These are phyloP conservation scores for Actinia equina DNA, from an alignment of 64 coral and sea anemone species.

Conservation along the genomic window DNA sequence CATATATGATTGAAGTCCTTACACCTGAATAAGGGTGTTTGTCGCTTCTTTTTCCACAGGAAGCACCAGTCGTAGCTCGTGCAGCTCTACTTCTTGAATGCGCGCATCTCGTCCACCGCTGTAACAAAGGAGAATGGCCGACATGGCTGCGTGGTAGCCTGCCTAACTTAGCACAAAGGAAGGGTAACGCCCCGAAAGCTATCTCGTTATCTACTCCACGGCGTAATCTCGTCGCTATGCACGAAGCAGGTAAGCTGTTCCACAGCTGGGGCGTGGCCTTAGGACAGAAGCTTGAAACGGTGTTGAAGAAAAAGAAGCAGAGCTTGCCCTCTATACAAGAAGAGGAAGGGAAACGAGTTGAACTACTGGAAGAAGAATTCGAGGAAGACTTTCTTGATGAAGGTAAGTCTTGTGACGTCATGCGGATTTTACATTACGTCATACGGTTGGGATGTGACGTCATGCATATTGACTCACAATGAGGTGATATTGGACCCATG, in stretches of 20 bases:
- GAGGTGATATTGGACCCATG: no score
- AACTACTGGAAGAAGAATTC: constrained; percentile 46
- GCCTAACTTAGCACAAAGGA: constrained; percentile 58
- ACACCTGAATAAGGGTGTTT: no score
- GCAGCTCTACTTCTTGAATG: constrained; percentile 79
- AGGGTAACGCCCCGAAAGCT: constrained; percentile 30
- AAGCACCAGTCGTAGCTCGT: constrained; percentile 80
- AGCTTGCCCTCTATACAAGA: constrained; percentile 61
- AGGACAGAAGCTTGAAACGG: constrained; percentile 71
- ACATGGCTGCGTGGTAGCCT: constrained; percentile 71
- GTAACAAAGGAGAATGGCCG: constrained; percentile 87
- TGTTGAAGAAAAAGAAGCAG: constrained; percentile 59
- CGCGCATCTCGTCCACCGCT: constrained; percentile 67
- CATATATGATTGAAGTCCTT: no score
- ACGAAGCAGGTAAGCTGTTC: constrained; percentile 81
- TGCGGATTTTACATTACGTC: no score
- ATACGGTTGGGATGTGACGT: no score
- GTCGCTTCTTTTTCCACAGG: constrained; percentile 15
- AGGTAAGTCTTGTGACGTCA: constrained; percentile 45
- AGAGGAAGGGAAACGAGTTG: constrained; percentile 47
- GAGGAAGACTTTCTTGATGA: constrained; percentile 91
- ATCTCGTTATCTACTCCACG: constrained; percentile 56
- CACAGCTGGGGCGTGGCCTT: constrained; percentile 76
- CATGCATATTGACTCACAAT: no score
- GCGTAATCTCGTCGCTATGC: constrained; percentile 86